A percentile compares a stretch with the other conserved stretches of the same genome.
Conservation (phyloP, 1,140 invertebrate species). For the Drosophila fuyamai region DNA sequence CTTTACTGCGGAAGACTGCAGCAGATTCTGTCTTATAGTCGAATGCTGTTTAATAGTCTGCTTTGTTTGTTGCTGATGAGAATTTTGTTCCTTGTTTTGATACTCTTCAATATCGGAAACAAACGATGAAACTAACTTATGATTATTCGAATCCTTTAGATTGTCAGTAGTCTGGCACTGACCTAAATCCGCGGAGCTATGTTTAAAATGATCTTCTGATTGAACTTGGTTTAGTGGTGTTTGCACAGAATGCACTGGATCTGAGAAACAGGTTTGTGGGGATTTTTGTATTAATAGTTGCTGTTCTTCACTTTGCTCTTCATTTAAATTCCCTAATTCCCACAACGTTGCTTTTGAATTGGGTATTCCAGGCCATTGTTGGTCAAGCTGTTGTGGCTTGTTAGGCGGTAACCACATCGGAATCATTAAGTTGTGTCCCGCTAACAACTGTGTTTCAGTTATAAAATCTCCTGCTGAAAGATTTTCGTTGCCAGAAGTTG, state of each 20-base stretch:
- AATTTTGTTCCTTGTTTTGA: conserved; percentile 36
- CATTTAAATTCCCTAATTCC: conserved; percentile 55
- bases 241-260: conserved; percentile 35
- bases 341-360: conserved; percentile 56
- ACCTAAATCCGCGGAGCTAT: conserved; percentile 11
- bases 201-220: conserved; percentile 75
- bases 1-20: conserved; percentile 18
- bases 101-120: conserved; percentile 3
- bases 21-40: conserved; percentile 59
- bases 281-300: conserved; percentile 85
- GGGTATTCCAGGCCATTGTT: conserved; percentile 39
- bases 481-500: conserved; percentile 19
- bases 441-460: conserved; percentile 51
- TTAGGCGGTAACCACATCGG: conserved; percentile 78
- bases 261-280: conserved; percentile 48
- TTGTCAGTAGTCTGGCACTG: conserved; percentile 35
- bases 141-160: conserved; percentile 8
- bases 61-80: conserved; percentile 10
- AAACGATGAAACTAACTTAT: conserved; percentile 27
- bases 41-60: conserved; percentile 29
- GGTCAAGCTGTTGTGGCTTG: conserved; percentile 27
- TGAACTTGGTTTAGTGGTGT: conserved; percentile 67
- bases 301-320: conserved; percentile 83
- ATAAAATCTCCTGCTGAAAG: conserved; percentile 41
- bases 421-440: conserved; percentile 84